A percentile compares a stretch with the other conserved stretches of the same genome.
Evolutionary conservation across 1,140 invertebrate species (phyloP).

Genomic region (Leptestheria dahalacensis): DNA sequence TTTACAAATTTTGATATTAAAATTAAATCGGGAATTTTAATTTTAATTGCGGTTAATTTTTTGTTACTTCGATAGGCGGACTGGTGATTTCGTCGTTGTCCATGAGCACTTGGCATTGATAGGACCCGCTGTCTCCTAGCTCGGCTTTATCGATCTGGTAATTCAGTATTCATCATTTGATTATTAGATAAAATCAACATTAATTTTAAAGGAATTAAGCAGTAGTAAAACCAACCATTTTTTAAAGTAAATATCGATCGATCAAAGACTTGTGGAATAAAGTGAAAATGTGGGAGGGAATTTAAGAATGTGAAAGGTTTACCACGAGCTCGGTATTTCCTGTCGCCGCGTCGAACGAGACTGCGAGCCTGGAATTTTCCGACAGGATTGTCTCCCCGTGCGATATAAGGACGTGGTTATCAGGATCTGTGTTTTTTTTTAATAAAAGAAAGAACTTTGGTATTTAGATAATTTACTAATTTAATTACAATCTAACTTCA

Average conservation of each 20-base stretch:
- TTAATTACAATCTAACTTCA: background rate
- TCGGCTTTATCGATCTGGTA: slow-evolving; percentile 4
- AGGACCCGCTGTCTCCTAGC: background rate
- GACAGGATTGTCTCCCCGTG: background rate
- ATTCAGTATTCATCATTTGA: background rate
- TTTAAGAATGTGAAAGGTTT: background rate
- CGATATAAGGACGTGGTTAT: background rate
- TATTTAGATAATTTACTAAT: background rate
- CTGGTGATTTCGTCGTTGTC: slow-evolving; percentile 1
- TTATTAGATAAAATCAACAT: background rate
- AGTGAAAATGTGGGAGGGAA: background rate
- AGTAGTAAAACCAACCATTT: too few relatives aligned
- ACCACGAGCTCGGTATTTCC: background rate
- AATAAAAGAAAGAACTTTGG: too few relatives aligned
- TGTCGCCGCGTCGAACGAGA: background rate
- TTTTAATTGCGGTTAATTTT: background rate
- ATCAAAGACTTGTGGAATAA: background rate
- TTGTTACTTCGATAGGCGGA: slow-evolving; percentile 5
- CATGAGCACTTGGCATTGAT: slow-evolving; percentile 2
- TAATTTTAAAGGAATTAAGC: background rate
- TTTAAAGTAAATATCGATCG: background rate
- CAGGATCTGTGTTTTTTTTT: too few relatives aligned
- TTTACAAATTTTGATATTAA: background rate
- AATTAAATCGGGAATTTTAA: background rate
- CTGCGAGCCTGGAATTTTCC: background rate